phyloP scores from a whole-genome alignment of 1,140 invertebrate genomes.

The Cotesia glomerata region DNA sequence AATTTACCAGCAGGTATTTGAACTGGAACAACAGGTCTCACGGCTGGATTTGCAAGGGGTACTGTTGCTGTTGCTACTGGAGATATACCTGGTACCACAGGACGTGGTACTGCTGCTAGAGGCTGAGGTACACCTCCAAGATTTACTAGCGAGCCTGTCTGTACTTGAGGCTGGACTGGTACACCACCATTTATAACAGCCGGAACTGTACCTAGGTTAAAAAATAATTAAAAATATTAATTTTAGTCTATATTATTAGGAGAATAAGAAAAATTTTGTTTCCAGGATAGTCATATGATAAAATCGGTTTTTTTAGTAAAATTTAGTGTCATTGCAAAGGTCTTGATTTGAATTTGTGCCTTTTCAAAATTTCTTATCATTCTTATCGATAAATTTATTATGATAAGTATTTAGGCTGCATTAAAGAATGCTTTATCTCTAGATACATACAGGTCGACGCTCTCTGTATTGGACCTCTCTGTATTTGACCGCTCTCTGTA shows the following conservation, averaged over 20 bases:
- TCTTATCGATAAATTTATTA: no score
- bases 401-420: no score
- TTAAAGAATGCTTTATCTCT: no score
- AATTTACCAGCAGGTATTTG: constrained; percentile 33
- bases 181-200: constrained; percentile 28
- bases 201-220: constrained; percentile 10
- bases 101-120: constrained; percentile 8
- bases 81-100: not conserved
- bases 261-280: no score
- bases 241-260: not conserved
- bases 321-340: no score
- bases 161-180: constrained; percentile 16
- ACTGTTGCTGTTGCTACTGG: constrained; percentile 1
- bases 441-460: no score
- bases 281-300: no score
- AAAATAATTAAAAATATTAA: not conserved
- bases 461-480: no score
- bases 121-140: constrained; percentile 25
- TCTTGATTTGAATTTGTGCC: no score
- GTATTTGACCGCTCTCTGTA: no score
- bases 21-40: constrained; percentile 50
- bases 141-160: constrained; percentile 29
- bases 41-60: constrained; percentile 41
- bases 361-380: no score
- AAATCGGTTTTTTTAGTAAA: no score